Evolutionary conservation across 2,797 vertebrate species (phyloP), one percentile per base, ranked within the genome.

Genomic region (Peromyscus melanophrys): DNA sequence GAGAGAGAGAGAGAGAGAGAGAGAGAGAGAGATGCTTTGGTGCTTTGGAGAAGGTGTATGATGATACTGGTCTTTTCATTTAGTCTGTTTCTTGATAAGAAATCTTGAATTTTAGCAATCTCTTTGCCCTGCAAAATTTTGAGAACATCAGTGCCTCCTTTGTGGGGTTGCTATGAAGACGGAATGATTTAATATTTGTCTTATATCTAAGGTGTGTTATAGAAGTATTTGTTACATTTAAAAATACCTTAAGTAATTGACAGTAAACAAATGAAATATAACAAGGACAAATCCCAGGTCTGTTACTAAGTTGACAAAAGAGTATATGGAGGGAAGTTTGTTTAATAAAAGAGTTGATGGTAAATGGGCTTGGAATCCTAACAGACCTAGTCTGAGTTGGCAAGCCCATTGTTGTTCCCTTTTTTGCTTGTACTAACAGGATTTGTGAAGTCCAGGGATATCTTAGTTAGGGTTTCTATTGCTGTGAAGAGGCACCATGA

Each of bases 321-420:
- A 73, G 31, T 8, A 1, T 10, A 61, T 8, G 4, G 19, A 49
- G 13, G 46, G 37, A 6, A 23, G 1, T 29, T 78, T 4, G 21
- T 29, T 76, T 80, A 23, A 34, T 27, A 52, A 29, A 84, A 63
- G 61, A 65, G 12, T 65, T 82, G 31, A 12, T 21, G 34, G 37
- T 17, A 4, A 34, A 92, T 81, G 89, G 25, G 11, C 3, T 10
- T 76, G 52, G 43, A 52, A 77, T 19, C 4, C 14, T 14, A 16
- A 52, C 4, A 49, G 6, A 67, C 6, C 1, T 4, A 10, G 17
- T 67, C 6, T 55, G 0, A 2, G 6, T 8, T 29, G 86, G 46
- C 37, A 59, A 34, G 12, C 21, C 12, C 46, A 29, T 25, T 0
- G 1, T 0, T 11, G 4, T 55, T 61, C 13, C 6, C 0, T 10